These are phyloP conservation scores for Ganaspis sp. DNA, from an alignment of 1,140 invertebrate genomes.

Conservation along the genomic window DNA sequence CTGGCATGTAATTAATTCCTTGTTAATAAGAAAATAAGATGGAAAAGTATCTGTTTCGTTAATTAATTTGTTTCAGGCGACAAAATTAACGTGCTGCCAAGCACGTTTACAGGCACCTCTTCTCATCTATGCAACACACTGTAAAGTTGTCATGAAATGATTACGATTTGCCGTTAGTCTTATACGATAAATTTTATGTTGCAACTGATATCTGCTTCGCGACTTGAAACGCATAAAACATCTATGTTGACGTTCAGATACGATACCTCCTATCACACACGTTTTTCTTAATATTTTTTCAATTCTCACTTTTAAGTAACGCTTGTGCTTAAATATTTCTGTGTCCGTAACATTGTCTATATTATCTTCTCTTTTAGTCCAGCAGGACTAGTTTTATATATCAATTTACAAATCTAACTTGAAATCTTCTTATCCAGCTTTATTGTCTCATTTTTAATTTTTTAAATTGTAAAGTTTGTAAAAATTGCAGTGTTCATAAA, in stretches of 20 bases:
- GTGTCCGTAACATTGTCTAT: neutral
- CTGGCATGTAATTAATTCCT: too few species aligned
- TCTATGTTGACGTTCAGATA: constrained; percentile 28
- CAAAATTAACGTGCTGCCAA: constrained; percentile 15
- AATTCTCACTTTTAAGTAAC: neutral
- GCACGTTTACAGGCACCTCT: constrained; percentile 3
- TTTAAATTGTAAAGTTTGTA: too few species aligned
- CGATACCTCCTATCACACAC: constrained; percentile 33
- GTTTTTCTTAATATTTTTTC: constrained; percentile 18
- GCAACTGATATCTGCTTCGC: constrained; percentile 61
- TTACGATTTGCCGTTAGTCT: constrained; percentile 72
- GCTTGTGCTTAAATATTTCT: neutral
- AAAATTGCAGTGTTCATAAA: too few species aligned
- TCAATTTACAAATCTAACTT: too few species aligned
- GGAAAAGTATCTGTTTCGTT: neutral
- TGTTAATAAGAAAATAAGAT: too few species aligned
- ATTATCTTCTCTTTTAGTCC: too few species aligned
- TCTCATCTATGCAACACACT: constrained; percentile 26
- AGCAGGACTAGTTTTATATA: too few species aligned
- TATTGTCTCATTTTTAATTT: too few species aligned
- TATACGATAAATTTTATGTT: constrained; percentile 71
- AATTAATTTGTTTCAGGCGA: constrained; percentile 1
- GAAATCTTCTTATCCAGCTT: too few species aligned
- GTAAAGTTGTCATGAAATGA: constrained; percentile 53
- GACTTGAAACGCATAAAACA: constrained; percentile 66